Evolutionary conservation across 2,888 invertebrate genomes (phyloP), one percentile per base, ranked within the genome.

Genomic region (Caenorhabditis sp.): DNA sequence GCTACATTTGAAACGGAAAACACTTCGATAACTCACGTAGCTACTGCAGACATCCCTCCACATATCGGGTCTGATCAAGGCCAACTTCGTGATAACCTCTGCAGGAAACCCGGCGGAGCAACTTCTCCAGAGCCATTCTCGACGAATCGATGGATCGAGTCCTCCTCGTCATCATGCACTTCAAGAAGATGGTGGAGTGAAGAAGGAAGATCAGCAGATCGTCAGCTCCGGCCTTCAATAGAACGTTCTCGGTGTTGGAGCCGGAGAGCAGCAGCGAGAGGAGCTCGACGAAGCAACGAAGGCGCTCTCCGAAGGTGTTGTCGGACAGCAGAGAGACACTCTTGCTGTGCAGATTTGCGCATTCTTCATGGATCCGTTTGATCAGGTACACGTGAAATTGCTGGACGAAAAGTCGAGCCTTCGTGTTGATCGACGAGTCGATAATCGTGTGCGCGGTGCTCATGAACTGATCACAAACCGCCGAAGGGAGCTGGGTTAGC

Each of bases 371-470:
- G 47, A 85, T 70, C 6, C 50, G 20, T 58, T 60, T 56, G 35
- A 85, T 80, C 18, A 87, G 69, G 18, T 80, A 81, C 6, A 86
- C 68, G 32, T 86, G 85, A 68, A 86, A 82, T n/a, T 82, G 77
- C 35, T 85, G 69, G 8, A 82, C 50, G 58, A 85, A 87, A 0
- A 87, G 44, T n/a, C 85, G 37, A 5, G 84, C 64, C 47, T 85
- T 85, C 8, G 80, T 72, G 55, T 76, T 74, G 37, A 68, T 55
- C 2, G 82, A 78, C 3, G 76, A 67, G 22, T 60, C 65, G 35
- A 86, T 62, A 22, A 86, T 82, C 0, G 50, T 53, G 58, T 84
- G 79, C 13, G 78, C 79, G 2, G 84, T 44, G 24, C 70, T 51
- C 76, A 84, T 81, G 64, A 84, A 86, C 24, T 86, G 84, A 50